Evolutionary conservation across 2,113 vertebrate species (phyloP).

Genomic region (Hipposideros armiger): DNA sequence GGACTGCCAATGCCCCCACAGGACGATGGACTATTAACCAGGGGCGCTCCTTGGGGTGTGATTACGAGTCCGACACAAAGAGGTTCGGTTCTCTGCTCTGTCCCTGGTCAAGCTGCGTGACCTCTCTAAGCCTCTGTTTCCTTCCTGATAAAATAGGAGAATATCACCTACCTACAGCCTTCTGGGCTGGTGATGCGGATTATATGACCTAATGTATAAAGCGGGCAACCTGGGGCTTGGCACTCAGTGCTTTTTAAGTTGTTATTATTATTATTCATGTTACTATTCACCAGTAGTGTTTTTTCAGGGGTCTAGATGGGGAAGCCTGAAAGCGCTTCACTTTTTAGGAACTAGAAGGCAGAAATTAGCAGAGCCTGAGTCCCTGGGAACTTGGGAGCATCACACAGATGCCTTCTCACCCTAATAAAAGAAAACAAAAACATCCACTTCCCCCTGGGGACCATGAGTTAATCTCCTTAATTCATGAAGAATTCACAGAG

Average conservation of each 20-base stretch:
- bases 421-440: not conserved
- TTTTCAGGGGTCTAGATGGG: not conserved
- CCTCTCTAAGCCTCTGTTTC: not conserved
- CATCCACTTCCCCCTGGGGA: no score
- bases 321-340: not conserved
- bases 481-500: not conserved
- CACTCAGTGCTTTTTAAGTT: rapidly evolving
- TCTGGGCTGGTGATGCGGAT: not conserved
- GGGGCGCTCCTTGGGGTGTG: not conserved
- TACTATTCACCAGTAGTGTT: not conserved
- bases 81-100: not conserved
- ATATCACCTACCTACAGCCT: not conserved
- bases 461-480: not conserved
- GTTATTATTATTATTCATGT: no score
- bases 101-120: not conserved
- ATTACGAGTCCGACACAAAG: rapidly evolving
- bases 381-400: not conserved
- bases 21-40: not conserved
- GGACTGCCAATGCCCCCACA: rapidly evolving
- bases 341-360: not conserved
- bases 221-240: not conserved
- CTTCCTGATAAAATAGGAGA: not conserved
- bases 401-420: not conserved
- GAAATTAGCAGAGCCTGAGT: not conserved
- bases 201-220: not conserved